phyloP scores from a whole-genome alignment of 2,113 vertebrate genomes.

The Istiophorus platypterus region DNA sequence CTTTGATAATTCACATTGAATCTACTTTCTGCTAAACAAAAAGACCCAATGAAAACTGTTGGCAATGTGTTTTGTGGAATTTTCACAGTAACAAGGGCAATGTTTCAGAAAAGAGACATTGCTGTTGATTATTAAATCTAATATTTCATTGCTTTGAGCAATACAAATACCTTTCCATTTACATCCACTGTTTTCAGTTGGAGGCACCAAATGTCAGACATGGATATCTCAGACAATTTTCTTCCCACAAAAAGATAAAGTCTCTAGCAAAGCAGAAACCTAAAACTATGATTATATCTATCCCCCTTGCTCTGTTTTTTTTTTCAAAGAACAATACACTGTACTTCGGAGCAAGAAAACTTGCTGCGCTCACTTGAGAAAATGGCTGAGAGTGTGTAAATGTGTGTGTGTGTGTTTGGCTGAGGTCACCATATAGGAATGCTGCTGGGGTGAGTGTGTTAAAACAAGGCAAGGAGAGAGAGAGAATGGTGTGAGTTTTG shows the following conservation, averaged over 20 bases:
- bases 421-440: constrained; percentile 80
- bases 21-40: neutral
- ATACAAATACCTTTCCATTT: neutral
- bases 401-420: constrained; percentile 41
- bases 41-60: no score
- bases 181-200: neutral
- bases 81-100: no score
- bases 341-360: constrained; percentile 20
- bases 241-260: neutral
- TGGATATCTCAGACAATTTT: neutral
- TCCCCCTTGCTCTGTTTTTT: neutral
- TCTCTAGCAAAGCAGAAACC: constrained; percentile 3
- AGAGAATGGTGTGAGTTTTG: neutral
- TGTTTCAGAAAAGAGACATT: neutral
- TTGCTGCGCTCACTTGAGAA: constrained; percentile 39
- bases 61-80: neutral
- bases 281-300: neutral
- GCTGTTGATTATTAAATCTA: neutral
- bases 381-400: constrained; percentile 46
- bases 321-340: constrained; percentile 25
- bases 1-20: neutral
- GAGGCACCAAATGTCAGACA: neutral
- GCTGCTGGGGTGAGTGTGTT: constrained; percentile 45
- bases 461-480: constrained; percentile 20
- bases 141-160: neutral